A percentile compares a stretch with the other conserved stretches of the same genome.
Conservation (phyloP, 2,888 invertebrate species). For the Chesias legatella region DNA sequence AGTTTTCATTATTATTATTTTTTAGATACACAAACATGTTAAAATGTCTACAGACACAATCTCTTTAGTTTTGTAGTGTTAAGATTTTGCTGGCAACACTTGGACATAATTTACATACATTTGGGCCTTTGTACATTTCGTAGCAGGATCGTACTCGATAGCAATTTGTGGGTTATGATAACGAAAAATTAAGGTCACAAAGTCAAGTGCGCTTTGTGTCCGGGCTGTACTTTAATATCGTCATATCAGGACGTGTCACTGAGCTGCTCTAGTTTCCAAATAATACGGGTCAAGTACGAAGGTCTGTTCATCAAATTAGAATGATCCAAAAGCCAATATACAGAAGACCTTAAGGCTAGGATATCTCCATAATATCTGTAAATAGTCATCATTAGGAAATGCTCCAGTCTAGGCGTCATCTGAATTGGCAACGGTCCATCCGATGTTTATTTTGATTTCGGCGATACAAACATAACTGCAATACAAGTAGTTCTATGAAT, state of each 20-base stretch:
- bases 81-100: no score
- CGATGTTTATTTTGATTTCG: slow-evolving; percentile 32
- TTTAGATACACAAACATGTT: no score
- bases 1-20: no score
- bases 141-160: no score
- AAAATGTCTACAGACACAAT: no score
- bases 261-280: slow-evolving; percentile 5
- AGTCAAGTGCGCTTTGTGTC: slow-evolving; percentile 14
- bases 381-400: not conserved
- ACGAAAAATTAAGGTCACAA: slow-evolving; percentile 8
- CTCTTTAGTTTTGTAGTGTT: no score
- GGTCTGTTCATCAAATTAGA: not conserved
- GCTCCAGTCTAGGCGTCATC: not conserved
- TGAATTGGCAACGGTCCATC: slow-evolving; percentile 36
- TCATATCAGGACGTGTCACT: slow-evolving; percentile 4
- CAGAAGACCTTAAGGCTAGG: no score
- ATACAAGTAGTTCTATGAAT: not conserved
- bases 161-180: not conserved
- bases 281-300: slow-evolving; percentile 8
- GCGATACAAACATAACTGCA: not conserved
- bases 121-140: no score
- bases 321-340: no score
- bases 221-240: slow-evolving; percentile 9
- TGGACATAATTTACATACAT: no score
- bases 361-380: no score